Percentiles rank a stretch among this genome's conserved stretches.
phyloP scores from a whole-genome alignment of 2,888 invertebrate genomes.

The Lasioglossum villosulum region DNA sequence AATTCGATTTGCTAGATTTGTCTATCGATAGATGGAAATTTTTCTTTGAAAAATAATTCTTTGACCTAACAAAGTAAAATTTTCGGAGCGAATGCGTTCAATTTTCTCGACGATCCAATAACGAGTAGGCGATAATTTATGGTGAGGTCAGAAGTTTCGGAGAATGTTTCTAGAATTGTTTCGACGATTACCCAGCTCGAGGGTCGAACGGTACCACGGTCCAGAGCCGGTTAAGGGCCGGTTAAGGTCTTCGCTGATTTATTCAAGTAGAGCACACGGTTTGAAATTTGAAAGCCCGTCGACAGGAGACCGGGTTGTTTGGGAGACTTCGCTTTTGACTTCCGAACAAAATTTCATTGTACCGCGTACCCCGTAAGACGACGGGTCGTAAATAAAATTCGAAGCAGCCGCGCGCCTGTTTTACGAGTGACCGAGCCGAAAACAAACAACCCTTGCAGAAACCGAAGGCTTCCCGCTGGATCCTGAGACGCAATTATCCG shows the following conservation, averaged over 20 bases:
- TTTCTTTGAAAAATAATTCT: neutral
- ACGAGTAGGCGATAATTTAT: neutral
- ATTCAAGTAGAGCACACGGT: slow-evolving; percentile 78
- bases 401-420: neutral
- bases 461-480: neutral
- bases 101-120: neutral
- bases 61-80: neutral
- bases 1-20: neutral
- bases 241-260: slow-evolving; percentile 64
- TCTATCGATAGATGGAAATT: neutral
- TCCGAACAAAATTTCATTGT: slow-evolving; percentile 50
- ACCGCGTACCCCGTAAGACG: slow-evolving; percentile 24
- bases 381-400: slow-evolving; percentile 57
- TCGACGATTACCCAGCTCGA: neutral
- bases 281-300: neutral
- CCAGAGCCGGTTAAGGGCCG: slow-evolving; percentile 1
- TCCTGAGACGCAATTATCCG: neutral
- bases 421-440: neutral
- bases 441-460: slow-evolving; percentile 53
- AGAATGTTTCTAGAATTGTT: neutral
- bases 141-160: neutral
- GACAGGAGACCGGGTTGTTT: slow-evolving; percentile 19
- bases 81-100: too few species aligned
- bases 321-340: slow-evolving; percentile 52
- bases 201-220: slow-evolving; percentile 15